Base-by-base conservation (phyloP, 2,888 invertebrate genomes). In the Drosophila parthenogenetica region DNA sequence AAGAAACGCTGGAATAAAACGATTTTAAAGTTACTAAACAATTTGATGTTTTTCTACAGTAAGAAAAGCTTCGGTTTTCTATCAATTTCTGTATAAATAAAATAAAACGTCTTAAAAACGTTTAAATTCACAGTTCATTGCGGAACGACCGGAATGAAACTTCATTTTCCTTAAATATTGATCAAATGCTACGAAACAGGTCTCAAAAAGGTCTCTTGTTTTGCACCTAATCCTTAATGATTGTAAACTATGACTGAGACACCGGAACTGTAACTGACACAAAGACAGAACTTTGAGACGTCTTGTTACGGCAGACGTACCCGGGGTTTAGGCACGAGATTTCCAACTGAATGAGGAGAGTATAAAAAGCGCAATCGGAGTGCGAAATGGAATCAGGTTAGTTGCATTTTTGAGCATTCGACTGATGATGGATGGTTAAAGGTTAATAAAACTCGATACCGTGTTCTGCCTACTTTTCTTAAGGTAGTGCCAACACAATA, bases 331-430 rank as follows among this genome's bases (percentile, higher is more conserved):
- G 13, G 35, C 39, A 37, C 39, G 17, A 48, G 17, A 51, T 48
- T 54, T 8, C 25, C 43, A 39, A 53, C 19, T 46, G 60, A 59
- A 32, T 48, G 66, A 59, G 54, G 54, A 51, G 40, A 50, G 35
- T 49, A 5, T 29, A 8, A 29, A 29, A 29, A 29, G 29, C 29
- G 29, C 29, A 29, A 29, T 29, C 29, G 43, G 19, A 22, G 22
- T 14, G n/a, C 22, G 25, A 16, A 22, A 55, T 57, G 67, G 67
- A 71, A 75, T 50, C 60, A 75, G 74, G 76, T 75, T 66, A 58
- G 76, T 75, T 71, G 48, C 46, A 58, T 54, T 68, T 57, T 63
- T 55, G 19, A 59, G 45, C 42, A 64, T 69, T 58, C 72, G 67
- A 72, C 62, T 62, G 42, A 55, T 70, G 70, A 62, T 53, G 55